Percentiles rank a stretch among this genome's conserved stretches.
Conservation (phyloP, 2,888 invertebrate species). For the Hetaerina titia region DNA sequence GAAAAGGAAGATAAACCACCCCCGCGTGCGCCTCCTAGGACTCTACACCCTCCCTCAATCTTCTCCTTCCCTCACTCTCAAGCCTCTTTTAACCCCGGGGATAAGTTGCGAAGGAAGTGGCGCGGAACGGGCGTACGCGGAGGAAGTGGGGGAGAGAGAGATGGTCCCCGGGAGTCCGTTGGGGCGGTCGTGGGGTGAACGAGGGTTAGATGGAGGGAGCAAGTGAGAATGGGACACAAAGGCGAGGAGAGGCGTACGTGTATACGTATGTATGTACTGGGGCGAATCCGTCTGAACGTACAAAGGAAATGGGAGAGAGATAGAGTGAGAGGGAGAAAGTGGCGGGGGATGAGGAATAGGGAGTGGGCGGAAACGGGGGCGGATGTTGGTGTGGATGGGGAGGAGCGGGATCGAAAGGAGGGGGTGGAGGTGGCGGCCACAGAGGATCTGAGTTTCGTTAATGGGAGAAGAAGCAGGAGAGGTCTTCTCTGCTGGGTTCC, state of each 20-base stretch:
- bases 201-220: no score
- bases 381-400: not conserved
- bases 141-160: not conserved
- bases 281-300: not conserved
- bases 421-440: not conserved
- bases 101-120: conserved; percentile 37
- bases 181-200: no score
- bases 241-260: not conserved
- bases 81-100: not conserved
- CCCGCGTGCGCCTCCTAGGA: not conserved
- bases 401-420: not conserved
- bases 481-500: not conserved
- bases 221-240: not conserved
- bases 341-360: not conserved
- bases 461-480: conserved; percentile 29
- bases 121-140: not conserved
- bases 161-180: not conserved
- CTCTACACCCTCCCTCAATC: not conserved
- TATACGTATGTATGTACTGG: no score
- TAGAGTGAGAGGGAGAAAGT: not conserved
- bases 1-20: conserved; percentile 41
- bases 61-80: not conserved
- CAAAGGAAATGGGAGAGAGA: not conserved
- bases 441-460: not conserved
- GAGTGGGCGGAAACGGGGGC: not conserved